These are phyloP conservation scores for Halcyon leucocephala DNA, from an alignment of 2,797 vertebrate genomes.

Conservation along the genomic window DNA sequence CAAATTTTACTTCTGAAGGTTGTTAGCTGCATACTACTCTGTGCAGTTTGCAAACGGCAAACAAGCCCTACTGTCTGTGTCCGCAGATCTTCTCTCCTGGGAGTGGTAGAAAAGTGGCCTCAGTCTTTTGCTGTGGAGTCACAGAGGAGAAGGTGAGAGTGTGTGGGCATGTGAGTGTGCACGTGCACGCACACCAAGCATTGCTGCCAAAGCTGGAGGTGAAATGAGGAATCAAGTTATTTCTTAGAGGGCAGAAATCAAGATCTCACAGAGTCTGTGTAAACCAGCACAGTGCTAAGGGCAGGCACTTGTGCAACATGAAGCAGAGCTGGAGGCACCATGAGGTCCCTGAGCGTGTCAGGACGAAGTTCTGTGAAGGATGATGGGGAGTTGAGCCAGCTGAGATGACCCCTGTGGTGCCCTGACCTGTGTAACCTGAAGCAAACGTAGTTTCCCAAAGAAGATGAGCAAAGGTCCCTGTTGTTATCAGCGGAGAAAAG, in stretches of 20 bases:
- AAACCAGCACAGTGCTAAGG: background rate
- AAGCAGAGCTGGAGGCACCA: fast-evolving
- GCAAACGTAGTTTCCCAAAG: background rate
- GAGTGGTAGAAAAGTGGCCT: background rate
- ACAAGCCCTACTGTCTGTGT: background rate
- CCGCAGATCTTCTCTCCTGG: background rate
- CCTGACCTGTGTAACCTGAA: background rate
- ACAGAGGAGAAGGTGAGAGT: background rate
- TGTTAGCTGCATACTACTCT: background rate
- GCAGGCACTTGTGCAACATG: fast-evolving
- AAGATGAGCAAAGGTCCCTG: background rate
- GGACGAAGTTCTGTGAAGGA: background rate
- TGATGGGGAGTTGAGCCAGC: background rate
- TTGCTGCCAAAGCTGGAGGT: background rate
- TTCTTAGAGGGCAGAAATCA: background rate
- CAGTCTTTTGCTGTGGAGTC: background rate
- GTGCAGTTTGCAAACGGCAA: background rate
- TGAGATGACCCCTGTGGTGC: background rate
- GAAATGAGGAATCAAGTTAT: background rate
- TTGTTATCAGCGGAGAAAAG: background rate
- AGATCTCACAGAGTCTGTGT: background rate
- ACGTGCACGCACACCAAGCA: background rate
- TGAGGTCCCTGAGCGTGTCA: background rate
- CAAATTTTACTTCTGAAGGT: background rate
- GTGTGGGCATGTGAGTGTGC: too few relatives aligned